Conservation (phyloP, 2,113 vertebrate species). For the Solenodon paradoxus region DNA sequence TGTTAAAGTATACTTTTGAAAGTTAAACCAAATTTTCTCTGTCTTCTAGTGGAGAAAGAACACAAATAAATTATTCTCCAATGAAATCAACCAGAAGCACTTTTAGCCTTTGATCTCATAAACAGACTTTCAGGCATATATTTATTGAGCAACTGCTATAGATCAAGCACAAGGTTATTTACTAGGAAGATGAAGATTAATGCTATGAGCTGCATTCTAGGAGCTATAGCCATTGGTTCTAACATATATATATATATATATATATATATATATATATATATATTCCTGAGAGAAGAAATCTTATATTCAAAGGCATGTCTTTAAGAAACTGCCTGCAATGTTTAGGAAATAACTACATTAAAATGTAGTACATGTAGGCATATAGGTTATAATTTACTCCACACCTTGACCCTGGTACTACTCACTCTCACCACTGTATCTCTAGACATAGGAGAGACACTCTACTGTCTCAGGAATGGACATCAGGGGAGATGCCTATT, state of each 20-base stretch:
- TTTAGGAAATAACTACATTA: not conserved
- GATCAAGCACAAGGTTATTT: not conserved
- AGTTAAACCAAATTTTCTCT: constrained; percentile 43
- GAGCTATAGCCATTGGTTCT: not conserved
- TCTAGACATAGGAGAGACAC: not conserved
- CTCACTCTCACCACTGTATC: not conserved
- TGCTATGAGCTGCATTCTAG: not conserved
- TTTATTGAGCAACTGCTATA: not conserved
- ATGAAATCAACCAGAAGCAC: not conserved
- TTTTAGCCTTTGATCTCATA: not conserved
- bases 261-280: no score
- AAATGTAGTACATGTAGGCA: not conserved
- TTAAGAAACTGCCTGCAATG: not conserved
- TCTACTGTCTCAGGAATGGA: not conserved
- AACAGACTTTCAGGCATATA: not conserved
- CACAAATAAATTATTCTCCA: constrained; percentile 47
- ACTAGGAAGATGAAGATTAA: not conserved
- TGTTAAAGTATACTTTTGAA: constrained; percentile 52
- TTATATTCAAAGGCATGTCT: not conserved
- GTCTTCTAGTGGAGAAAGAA: not conserved
- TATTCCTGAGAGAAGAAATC: not conserved
- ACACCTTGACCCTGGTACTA: not conserved
- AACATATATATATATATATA: no score
- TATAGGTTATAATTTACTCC: not conserved
- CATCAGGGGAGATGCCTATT: not conserved